These are phyloP conservation scores for Clupea harengus DNA, from an alignment of 2,113 vertebrate genomes.

Conservation along the genomic window DNA sequence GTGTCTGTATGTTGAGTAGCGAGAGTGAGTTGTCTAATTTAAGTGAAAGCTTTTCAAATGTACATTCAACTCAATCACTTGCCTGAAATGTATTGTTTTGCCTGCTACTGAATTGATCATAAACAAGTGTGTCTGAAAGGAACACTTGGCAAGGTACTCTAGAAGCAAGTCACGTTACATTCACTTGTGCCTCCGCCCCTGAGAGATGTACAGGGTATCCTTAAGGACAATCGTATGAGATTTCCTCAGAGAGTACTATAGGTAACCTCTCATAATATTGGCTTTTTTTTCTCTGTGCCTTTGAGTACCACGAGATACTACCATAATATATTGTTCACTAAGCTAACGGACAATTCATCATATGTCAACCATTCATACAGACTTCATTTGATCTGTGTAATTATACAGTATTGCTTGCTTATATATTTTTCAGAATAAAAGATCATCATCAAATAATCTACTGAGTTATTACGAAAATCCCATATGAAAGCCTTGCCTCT, in stretches of 20 bases:
- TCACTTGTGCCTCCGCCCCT: constrained; percentile 38
- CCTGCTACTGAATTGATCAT: background rate
- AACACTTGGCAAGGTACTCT: constrained; percentile 8
- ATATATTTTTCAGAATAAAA: background rate
- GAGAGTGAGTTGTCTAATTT: background rate
- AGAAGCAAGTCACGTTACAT: constrained; percentile 1
- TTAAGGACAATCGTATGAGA: constrained; percentile 21
- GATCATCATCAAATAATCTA: background rate
- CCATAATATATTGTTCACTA: background rate
- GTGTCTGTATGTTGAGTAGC: background rate
- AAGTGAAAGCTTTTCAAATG: background rate
- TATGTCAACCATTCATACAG: background rate
- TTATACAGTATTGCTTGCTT: background rate
- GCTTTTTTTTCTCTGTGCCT: background rate
- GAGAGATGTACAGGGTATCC: constrained; percentile 24
- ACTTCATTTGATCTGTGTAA: background rate
- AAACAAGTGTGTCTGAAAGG: background rate
- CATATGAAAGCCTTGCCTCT: background rate
- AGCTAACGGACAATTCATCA: background rate
- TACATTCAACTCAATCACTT: constrained; percentile 9
- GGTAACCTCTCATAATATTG: background rate
- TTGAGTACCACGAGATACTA: background rate
- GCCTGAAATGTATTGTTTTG: constrained; percentile 4
- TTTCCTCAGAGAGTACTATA: constrained; percentile 10
- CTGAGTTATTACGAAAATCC: background rate